phyloP scores from a whole-genome alignment of 2,113 vertebrate species.

The Gymnocephalus cernua region DNA sequence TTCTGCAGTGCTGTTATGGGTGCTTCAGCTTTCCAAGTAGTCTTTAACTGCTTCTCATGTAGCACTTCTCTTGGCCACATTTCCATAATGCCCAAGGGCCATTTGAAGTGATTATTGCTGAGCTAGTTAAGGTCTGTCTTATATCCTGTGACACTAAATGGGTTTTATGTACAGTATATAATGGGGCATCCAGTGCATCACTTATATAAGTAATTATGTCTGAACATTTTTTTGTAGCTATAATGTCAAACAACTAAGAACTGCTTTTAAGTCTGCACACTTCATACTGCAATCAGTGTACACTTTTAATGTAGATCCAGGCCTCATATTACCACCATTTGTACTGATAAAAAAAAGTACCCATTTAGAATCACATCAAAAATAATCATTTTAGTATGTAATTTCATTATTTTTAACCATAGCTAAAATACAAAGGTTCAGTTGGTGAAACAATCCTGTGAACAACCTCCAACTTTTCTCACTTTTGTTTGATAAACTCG shows the following conservation, averaged over 20 bases:
- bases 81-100: conserved; percentile 2
- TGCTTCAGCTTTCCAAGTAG: conserved; percentile 20
- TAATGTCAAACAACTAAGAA: background rate
- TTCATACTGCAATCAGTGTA: background rate
- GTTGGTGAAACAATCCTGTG: background rate
- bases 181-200: background rate
- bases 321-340: background rate
- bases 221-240: background rate
- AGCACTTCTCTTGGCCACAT: background rate
- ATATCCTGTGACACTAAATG: conserved; percentile 3
- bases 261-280: background rate
- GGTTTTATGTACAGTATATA: background rate
- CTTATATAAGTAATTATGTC: background rate
- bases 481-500: conserved; percentile 11
- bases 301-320: background rate
- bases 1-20: background rate
- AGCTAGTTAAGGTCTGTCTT: background rate
- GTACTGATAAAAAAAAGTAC: background rate
- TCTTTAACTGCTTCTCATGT: conserved; percentile 21
- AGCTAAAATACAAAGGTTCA: background rate
- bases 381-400: background rate
- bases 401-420: background rate
- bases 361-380: background rate
- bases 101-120: conserved; percentile 8
- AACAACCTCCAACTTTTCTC: background rate